phyloP scores from a whole-genome alignment of 2,888 invertebrate genomes.

The Torymus aiolomorphi region DNA sequence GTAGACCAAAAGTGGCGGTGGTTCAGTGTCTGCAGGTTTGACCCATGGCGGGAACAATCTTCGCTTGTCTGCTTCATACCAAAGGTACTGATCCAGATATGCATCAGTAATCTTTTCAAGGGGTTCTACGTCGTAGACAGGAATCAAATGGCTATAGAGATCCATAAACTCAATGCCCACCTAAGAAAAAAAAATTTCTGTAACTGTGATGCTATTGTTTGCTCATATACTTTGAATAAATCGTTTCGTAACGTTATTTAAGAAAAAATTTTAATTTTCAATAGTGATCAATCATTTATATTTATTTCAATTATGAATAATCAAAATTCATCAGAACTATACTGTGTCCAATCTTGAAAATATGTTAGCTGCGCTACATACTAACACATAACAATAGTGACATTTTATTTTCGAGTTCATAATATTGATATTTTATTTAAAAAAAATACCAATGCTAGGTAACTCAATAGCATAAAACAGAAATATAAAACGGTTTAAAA shows the following conservation, averaged over 20 bases:
- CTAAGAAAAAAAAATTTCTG: constrained; percentile 74
- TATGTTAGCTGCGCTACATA: constrained; percentile 28
- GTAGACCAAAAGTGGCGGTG: constrained; percentile 93
- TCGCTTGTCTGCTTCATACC: constrained; percentile 99
- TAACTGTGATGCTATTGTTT: neutral
- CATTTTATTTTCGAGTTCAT: constrained; percentile 38
- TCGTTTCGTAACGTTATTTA: too few relatives aligned
- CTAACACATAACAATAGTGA: constrained; percentile 52
- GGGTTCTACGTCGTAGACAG: constrained; percentile 99
- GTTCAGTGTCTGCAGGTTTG: constrained; percentile 98
- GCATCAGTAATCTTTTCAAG: constrained; percentile 99
- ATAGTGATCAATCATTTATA: too few relatives aligned
- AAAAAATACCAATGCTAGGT: too few relatives aligned
- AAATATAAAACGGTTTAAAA: too few relatives aligned
- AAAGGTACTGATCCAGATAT: constrained; percentile 98
- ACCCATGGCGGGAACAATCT: constrained; percentile 98
- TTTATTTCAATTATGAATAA: too few relatives aligned
- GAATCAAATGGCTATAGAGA: constrained; percentile 97
- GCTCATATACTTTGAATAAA: too few relatives aligned
- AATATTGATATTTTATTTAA: neutral
- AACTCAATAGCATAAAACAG: too few relatives aligned
- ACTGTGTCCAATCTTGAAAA: constrained; percentile 50
- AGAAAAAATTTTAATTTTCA: too few relatives aligned
- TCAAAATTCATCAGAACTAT: neutral
- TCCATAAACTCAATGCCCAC: constrained; percentile 99